These are phyloP conservation scores for Palythoa caribaeorum DNA, from an alignment of 92 coral and sea anemone species.

Conservation along the genomic window DNA sequence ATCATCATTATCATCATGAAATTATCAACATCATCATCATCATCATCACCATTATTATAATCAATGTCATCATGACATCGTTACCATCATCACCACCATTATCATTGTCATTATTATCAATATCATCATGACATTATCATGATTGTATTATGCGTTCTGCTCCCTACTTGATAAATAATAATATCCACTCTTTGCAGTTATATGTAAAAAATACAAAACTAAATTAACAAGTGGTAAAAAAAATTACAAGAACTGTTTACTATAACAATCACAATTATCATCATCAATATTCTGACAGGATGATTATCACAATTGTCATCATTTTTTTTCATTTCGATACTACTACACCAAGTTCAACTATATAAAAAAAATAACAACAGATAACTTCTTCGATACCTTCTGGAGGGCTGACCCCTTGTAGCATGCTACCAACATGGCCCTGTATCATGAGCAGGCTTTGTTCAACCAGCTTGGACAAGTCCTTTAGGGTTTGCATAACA, in stretches of 20 bases:
- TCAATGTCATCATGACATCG: not conserved
- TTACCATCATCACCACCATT: not conserved
- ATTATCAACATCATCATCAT: not conserved
- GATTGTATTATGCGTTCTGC: too few relatives aligned
- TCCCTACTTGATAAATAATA: too few relatives aligned
- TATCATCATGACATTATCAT: not conserved
- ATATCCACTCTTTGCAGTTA: too few relatives aligned
- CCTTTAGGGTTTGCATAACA: conserved; percentile 47
- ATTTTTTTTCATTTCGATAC: not conserved
- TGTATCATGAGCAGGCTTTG: conserved; percentile 77
- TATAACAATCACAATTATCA: too few relatives aligned
- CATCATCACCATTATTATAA: not conserved
- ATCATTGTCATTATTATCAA: not conserved
- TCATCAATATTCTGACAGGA: not conserved
- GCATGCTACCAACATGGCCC: conserved; percentile 72
- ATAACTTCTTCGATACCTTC: conserved; percentile 55
- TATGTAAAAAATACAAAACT: too few relatives aligned
- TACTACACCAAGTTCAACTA: not conserved
- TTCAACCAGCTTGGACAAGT: conserved; percentile 82
- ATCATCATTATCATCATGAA: too few relatives aligned
- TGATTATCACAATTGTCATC: not conserved
- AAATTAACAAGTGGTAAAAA: too few relatives aligned
- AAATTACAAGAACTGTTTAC: too few relatives aligned
- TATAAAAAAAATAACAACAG: not conserved
- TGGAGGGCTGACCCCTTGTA: conserved; percentile 74